Base-by-base conservation (phyloP, 2,888 invertebrate genomes). In the Therioaphis trifolii region DNA sequence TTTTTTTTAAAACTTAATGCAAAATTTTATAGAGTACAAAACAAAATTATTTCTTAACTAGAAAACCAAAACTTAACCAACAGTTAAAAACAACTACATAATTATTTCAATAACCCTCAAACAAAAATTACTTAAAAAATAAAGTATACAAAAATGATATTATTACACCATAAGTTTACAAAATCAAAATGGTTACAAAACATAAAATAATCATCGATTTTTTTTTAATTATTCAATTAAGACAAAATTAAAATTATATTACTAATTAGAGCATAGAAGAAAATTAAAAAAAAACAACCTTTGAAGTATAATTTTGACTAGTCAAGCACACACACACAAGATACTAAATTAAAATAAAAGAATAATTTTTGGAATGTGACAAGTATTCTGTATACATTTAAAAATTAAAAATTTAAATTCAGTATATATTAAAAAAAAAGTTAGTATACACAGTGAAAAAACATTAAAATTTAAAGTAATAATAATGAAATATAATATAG, bases 401-500 rank as follows among this genome's bases (percentile, higher is more conserved):
- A n/a, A n/a, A n/a, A n/a, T n/a, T n/a, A n/a, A n/a, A n/a, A n/a
- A n/a, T n/a, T n/a, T n/a, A n/a, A n/a, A n/a, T n/a, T n/a, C n/a
- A n/a, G n/a, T n/a, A n/a, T n/a, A n/a, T n/a, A n/a, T n/a, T n/a
- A n/a, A n/a, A n/a, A n/a, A n/a, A n/a, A n/a, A n/a, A n/a, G n/a
- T n/a, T n/a, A n/a, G n/a, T n/a, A n/a, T n/a, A n/a, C n/a, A n/a
- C n/a, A n/a, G n/a, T n/a, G n/a, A n/a, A n/a, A 0, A 21, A 4
- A 35, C 15, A 55, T n/a, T 21, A 40, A 24, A 35, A 75, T 27
- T 75, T 14, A 24, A 75, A 40, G 40, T 40, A 58, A 75, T 15
- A 75, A 21, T 24, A 55, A 55, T 18, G 43, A 74, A 74, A 74
- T 55, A 74, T 46, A 74, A 52, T 52, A 46, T 72, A 52, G 52